Evolutionary conservation across 1,140 invertebrate genomes (phyloP).

Genomic region (Hycleus cichorii): DNA sequence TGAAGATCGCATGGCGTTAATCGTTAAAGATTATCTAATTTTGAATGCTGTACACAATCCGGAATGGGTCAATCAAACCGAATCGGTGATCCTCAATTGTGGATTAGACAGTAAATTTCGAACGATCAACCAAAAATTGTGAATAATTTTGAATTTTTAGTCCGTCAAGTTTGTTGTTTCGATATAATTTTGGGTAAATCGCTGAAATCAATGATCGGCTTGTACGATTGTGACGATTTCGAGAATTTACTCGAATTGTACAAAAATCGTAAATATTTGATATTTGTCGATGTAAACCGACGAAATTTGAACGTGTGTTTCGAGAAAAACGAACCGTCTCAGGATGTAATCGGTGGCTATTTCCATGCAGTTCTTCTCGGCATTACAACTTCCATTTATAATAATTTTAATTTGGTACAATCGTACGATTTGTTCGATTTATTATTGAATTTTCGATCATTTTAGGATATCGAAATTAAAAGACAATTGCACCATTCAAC

Average conservation of each 20-base stretch:
- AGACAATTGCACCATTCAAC: constrained; percentile 33
- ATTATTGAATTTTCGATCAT: constrained; percentile 4
- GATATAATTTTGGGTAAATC: constrained; percentile 45
- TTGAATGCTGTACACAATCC: constrained; percentile 45
- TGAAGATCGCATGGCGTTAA: constrained; percentile 60
- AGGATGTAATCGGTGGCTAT: constrained; percentile 47
- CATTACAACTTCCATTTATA: constrained; percentile 35
- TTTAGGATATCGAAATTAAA: constrained; percentile 31
- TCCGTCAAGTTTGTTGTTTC: constrained; percentile 43
- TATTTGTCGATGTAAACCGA: constrained; percentile 41
- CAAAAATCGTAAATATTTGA: constrained; percentile 43
- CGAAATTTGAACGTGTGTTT: constrained; percentile 45
- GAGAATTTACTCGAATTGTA: constrained; percentile 38
- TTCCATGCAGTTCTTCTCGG: constrained; percentile 47
- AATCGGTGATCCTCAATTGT: constrained; percentile 51
- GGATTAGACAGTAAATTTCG: constrained; percentile 35
- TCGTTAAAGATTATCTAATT: constrained; percentile 55
- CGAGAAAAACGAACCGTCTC: constrained; percentile 37
- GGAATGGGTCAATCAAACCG: constrained; percentile 47
- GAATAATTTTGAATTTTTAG: constrained; percentile 34
- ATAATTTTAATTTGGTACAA: constrained; percentile 30
- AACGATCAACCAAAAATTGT: constrained; percentile 29
- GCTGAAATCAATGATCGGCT: constrained; percentile 43
- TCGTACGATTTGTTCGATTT: constrained; percentile 20
- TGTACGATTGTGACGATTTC: constrained; percentile 36